Conservation (phyloP, 2,113 vertebrate species). For the Clarias magur region DNA sequence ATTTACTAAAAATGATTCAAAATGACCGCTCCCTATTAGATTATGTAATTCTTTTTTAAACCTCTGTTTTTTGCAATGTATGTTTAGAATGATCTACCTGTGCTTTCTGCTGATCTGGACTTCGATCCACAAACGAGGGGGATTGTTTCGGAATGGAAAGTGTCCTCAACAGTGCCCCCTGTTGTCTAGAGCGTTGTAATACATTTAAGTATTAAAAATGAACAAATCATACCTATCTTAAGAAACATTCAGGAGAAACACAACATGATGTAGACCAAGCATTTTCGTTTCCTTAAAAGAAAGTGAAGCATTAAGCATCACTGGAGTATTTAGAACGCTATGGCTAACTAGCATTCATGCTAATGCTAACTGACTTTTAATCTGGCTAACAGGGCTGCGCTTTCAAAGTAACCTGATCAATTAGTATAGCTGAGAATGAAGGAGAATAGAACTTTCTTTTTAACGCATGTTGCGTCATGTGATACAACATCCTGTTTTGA, state of each 20-base stretch:
- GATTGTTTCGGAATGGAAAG: not conserved
- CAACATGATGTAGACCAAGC: not conserved
- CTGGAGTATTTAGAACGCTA: not conserved
- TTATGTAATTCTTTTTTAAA: no score
- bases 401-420: not conserved
- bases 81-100: not conserved
- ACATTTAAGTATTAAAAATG: not conserved
- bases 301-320: not conserved
- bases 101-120: not conserved
- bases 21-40: no score
- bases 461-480: not conserved
- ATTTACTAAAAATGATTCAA: no score
- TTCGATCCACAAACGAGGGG: not conserved
- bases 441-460: not conserved
- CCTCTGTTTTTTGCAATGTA: not conserved
- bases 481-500: not conserved
- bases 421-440: not conserved
- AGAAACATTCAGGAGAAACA: not conserved
- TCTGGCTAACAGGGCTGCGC: not conserved
- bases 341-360: not conserved
- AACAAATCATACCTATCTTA: no score
- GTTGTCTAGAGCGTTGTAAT: not conserved
- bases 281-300: not conserved
- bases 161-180: slow-evolving; percentile 39
- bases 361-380: not conserved